Percentiles rank a stretch among this genome's conserved stretches.
These are phyloP conservation scores for Magallana ariakensis DNA, from an alignment of 1,140 invertebrate genomes.

Conservation along the genomic window DNA sequence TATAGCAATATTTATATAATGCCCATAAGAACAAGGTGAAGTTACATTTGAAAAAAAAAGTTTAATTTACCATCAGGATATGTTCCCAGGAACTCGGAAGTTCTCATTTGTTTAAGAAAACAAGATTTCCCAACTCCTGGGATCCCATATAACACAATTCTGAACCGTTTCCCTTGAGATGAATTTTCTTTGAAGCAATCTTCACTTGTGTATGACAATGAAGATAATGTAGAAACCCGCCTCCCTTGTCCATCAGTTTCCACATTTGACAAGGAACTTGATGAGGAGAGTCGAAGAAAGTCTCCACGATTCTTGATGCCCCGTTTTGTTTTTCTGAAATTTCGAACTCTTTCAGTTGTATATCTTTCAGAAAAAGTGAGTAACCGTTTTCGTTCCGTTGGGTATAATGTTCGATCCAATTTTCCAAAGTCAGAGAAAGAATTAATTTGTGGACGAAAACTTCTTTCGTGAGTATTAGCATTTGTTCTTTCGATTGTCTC, in stretches of 20 bases:
- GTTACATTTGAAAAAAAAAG: too few relatives aligned
- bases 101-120: not conserved
- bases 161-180: not conserved
- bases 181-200: not conserved
- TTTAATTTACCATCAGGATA: not conserved
- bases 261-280: not conserved
- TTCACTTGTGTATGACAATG: not conserved
- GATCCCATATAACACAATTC: not conserved
- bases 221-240: not conserved
- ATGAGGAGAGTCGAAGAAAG: not conserved
- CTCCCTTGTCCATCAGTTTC: not conserved
- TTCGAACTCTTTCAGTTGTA: not conserved
- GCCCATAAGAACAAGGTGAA: too few relatives aligned
- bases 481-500: too few relatives aligned
- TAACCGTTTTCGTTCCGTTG: not conserved
- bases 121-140: slow-evolving; percentile 6
- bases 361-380: not conserved
- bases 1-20: not conserved
- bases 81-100: not conserved
- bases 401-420: slow-evolving; percentile 2
- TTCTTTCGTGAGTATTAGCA: not conserved
- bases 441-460: too few relatives aligned
- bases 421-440: not conserved
- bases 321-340: not conserved
- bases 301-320: slow-evolving; percentile 1